Evolutionary conservation across 2,888 invertebrate species (phyloP), one percentile per base, ranked within the genome.

Genomic region (Apodemia hepburni): DNA sequence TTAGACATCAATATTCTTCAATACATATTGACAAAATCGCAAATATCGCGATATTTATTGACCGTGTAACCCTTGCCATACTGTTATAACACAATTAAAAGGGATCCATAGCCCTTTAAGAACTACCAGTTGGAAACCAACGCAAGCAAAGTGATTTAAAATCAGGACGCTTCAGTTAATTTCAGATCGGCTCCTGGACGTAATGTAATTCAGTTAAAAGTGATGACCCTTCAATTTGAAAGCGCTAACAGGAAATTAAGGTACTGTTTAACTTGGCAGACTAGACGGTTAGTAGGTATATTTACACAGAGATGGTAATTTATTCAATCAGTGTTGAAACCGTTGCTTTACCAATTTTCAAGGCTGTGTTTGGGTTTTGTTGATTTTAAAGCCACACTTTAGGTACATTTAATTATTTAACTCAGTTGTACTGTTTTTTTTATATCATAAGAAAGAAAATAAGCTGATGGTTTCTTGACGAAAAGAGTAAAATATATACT

Each of bases 201-300:
- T 27, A 59, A 59, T 59, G 45, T 62, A 58, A 58, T 58, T 58
- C 58, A 17, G 58, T 62, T 58, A 62, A 45, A 58, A 33, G 33
- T 33, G 58, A 58, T 22, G 57, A 57, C 27, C 61, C 45, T 62
- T 45, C 61, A 45, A 45, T 58, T 58, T 12, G 35, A 27, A 60
- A 57, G 58, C 47, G 45, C 45, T 59, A 42, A 22, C 22, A 54
- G 45, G 59, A 47, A 58, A 42, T 45, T 62, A 42, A 58, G 58
- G 45, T 33, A 33, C 54, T 42, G 18, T 42, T 33, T 58, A 58
- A 47, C 29, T 62, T 62, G 45, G 58, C 58, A 27, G 61, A 17
- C 58, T 54, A 5, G 51, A 51, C 51, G 18, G 51, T 22, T 22
- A 29, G 29, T 51, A 22, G 1, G 2, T 2, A 51, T 49, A 42